phyloP scores from a whole-genome alignment of 2,888 invertebrate species.

The Atethmia centrago region DNA sequence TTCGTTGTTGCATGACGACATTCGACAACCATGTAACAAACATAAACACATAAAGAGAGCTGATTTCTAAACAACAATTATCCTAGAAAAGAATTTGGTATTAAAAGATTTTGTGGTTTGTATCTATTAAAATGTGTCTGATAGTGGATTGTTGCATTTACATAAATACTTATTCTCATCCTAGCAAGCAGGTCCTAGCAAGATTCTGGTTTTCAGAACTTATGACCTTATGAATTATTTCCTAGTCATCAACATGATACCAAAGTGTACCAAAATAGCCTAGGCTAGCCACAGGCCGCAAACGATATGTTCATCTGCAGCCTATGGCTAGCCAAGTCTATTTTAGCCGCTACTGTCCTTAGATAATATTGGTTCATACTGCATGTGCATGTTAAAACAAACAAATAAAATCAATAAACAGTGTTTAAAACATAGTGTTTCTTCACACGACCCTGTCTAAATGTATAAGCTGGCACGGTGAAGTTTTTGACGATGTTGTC shows the following conservation, averaged over 20 bases:
- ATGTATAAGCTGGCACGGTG: background rate
- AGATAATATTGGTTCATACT: background rate
- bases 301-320: conserved; percentile 29
- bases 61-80: background rate
- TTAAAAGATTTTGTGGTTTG: background rate
- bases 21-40: background rate
- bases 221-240: background rate
- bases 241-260: conserved; percentile 12
- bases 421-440: background rate
- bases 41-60: background rate
- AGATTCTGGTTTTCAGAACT: background rate
- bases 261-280: conserved; percentile 12
- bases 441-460: background rate
- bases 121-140: too few relatives aligned
- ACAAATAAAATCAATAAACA: background rate
- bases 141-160: background rate
- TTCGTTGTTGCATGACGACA: background rate
- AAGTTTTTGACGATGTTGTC: background rate
- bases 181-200: background rate
- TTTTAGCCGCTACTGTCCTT: conserved; percentile 33
- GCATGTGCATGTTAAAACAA: background rate
- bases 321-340: too few relatives aligned
- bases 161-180: background rate
- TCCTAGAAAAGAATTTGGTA: background rate
- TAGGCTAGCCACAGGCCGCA: conserved; percentile 45